These are phyloP conservation scores for Chalcis sispes DNA, from an alignment of 2,888 invertebrate species.

Conservation along the genomic window DNA sequence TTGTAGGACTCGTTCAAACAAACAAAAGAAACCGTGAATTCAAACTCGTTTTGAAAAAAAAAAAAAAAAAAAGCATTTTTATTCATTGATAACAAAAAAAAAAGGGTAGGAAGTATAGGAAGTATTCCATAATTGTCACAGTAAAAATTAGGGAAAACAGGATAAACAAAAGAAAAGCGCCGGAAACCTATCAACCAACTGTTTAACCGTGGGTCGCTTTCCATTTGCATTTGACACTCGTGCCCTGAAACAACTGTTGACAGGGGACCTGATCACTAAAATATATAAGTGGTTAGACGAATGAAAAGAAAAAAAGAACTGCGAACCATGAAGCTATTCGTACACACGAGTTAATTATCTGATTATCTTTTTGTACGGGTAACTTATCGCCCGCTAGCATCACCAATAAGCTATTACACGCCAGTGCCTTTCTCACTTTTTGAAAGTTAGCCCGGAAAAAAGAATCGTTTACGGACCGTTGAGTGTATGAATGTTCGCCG, in stretches of 20 bases:
- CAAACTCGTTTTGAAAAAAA: not conserved
- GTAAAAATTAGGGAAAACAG: conserved; percentile 28
- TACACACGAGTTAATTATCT: conserved; percentile 9
- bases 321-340: not conserved
- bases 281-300: conserved; percentile 38
- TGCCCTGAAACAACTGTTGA: conserved; percentile 29
- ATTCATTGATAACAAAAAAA: not conserved
- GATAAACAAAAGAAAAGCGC: not conserved
- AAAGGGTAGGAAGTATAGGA: conserved; percentile 9
- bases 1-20: no score
- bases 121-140: not conserved
- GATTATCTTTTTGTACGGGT: conserved; percentile 25
- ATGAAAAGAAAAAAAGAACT: not conserved
- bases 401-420: no score
- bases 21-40: not conserved
- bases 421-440: no score
- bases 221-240: not conserved
- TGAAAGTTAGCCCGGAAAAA: no score
- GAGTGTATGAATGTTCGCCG: no score
- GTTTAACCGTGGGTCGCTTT: not conserved
- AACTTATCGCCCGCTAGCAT: conserved; percentile 36
- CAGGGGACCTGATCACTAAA: conserved; percentile 25
- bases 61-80: not conserved
- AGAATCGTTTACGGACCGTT: no score
- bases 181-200: conserved; percentile 28